Evolutionary conservation across 2,888 invertebrate genomes (phyloP).

Genomic region (Chrysomela aeneicollis): DNA sequence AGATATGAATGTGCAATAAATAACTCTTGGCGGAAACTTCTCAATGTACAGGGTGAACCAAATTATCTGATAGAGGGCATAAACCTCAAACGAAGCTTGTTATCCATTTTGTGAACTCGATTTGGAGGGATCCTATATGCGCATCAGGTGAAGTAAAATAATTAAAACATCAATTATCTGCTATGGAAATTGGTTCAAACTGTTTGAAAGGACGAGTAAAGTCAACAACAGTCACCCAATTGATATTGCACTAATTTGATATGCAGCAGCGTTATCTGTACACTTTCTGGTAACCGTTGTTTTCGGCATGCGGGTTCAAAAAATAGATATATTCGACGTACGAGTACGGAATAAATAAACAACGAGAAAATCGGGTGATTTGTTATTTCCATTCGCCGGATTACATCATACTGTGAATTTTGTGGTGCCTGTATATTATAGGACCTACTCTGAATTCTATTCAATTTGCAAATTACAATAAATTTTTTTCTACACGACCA

Average conservation of each 20-base stretch:
- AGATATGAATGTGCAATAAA: too few relatives aligned
- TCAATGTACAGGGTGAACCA: too few relatives aligned
- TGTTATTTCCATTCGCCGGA: background rate
- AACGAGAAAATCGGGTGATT: background rate
- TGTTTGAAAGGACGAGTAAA: background rate
- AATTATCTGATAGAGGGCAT: too few relatives aligned
- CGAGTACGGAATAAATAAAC: background rate
- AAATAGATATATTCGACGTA: background rate
- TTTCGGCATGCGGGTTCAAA: background rate
- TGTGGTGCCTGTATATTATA: background rate
- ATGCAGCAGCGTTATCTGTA: background rate
- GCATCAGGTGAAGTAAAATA: too few relatives aligned
- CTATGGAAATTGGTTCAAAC: background rate
- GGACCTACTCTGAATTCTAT: too few relatives aligned
- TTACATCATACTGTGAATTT: background rate
- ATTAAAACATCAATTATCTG: background rate
- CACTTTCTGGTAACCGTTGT: constrained; percentile 3
- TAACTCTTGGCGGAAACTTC: too few relatives aligned
- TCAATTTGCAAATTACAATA: too few relatives aligned
- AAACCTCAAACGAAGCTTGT: too few relatives aligned
- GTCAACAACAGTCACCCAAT: background rate
- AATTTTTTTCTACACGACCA: too few relatives aligned
- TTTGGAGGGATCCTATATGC: too few relatives aligned
- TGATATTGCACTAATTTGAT: constrained; percentile 1
- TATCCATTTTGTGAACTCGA: too few relatives aligned